These are phyloP conservation scores for Cyaniris semiargus DNA, from an alignment of 2,888 invertebrate species.

Conservation along the genomic window DNA sequence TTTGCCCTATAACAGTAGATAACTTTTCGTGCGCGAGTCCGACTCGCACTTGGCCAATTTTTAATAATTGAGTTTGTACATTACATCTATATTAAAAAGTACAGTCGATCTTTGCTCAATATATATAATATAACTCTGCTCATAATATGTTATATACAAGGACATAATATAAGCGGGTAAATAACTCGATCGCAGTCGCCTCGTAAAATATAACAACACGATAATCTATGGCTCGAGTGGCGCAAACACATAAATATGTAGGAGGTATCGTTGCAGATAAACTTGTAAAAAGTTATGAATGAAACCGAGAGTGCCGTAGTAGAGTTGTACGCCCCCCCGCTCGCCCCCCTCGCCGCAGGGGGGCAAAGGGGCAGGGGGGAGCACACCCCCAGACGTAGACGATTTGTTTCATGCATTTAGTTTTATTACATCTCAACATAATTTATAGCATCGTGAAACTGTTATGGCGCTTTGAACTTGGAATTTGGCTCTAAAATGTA, in stretches of 20 bases:
- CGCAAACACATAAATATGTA: conserved; percentile 79
- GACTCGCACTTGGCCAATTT: too few relatives aligned
- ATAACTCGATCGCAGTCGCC: neutral
- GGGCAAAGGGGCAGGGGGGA: neutral
- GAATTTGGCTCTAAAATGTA: conserved; percentile 35
- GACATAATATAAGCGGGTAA: neutral
- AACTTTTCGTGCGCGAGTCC: too few relatives aligned
- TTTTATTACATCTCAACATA: conserved; percentile 73
- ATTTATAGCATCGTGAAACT: conserved; percentile 59
- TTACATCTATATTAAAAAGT: too few relatives aligned
- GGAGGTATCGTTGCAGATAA: conserved; percentile 77
- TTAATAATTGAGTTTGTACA: too few relatives aligned
- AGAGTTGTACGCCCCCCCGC: conserved; percentile 65
- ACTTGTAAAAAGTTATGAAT: conserved; percentile 82
- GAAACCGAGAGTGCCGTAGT: conserved; percentile 80
- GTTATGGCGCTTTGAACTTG: conserved; percentile 34
- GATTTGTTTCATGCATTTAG: conserved; percentile 75
- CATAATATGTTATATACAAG: too few relatives aligned
- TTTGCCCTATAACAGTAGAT: too few relatives aligned
- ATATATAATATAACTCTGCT: too few relatives aligned
- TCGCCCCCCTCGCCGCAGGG: conserved; percentile 36
- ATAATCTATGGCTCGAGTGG: conserved; percentile 58
- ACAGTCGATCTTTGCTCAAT: too few relatives aligned
- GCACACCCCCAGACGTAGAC: conserved; percentile 49
- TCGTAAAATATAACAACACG: conserved; percentile 13